These are phyloP conservation scores for Neomonachus schauinslandi DNA, from an alignment of 2,113 vertebrate genomes.

Conservation along the genomic window DNA sequence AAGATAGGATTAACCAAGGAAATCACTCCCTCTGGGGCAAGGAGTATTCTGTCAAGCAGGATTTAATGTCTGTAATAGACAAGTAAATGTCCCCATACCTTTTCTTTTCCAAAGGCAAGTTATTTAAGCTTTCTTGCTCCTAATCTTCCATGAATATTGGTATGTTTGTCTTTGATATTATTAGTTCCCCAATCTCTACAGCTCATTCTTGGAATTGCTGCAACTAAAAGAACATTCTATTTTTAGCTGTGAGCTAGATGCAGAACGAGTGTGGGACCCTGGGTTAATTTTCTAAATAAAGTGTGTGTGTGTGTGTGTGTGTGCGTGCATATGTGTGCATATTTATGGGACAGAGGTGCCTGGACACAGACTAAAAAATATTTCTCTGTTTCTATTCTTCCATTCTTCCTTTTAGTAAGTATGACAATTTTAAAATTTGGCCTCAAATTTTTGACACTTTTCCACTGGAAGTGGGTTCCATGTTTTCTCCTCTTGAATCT, in stretches of 20 bases:
- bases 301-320: background rate
- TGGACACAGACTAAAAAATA: background rate
- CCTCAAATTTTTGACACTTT: background rate
- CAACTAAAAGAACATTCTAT: background rate
- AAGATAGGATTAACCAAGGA: background rate
- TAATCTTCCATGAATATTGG: background rate
- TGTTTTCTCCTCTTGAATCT: background rate
- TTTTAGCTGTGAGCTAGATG: background rate
- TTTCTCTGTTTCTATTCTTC: background rate
- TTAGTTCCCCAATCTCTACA: background rate
- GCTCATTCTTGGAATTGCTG: background rate
- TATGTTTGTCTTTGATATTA: background rate
- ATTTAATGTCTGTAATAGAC: background rate
- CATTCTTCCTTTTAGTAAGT: background rate
- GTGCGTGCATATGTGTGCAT: background rate
- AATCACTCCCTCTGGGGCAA: background rate
- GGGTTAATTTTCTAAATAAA: background rate
- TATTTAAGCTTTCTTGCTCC: background rate
- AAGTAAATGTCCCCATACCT: background rate
- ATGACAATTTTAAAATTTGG: background rate
- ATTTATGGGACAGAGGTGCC: background rate
- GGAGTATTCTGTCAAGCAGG: background rate
- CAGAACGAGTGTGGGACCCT: background rate
- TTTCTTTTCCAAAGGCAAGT: background rate
- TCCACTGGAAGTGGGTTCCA: background rate